These are phyloP conservation scores for Cynocephalus volans DNA, from an alignment of 2,113 vertebrate species.

Conservation along the genomic window DNA sequence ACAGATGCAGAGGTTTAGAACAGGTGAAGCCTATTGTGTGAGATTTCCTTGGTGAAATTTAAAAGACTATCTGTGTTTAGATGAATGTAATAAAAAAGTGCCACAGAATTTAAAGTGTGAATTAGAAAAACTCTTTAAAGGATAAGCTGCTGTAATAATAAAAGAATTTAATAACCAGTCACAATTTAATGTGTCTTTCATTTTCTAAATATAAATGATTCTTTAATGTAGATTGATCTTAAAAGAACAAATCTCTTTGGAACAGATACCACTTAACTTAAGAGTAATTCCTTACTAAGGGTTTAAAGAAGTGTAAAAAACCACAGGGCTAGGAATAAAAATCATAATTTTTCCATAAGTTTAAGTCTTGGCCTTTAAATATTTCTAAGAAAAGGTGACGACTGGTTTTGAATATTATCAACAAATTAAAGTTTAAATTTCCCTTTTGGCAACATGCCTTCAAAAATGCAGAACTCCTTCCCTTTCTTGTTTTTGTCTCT, in stretches of 20 bases:
- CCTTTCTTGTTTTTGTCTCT: neutral
- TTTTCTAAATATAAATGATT: conserved; percentile 8
- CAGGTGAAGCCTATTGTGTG: neutral
- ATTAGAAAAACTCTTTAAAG: neutral
- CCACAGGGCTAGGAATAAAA: neutral
- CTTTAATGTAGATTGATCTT: neutral
- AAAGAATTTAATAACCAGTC: neutral
- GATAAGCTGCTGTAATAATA: neutral
- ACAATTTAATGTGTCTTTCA: neutral
- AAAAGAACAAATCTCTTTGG: neutral
- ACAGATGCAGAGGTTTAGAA: neutral
- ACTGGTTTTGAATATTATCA: neutral
- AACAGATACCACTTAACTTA: neutral
- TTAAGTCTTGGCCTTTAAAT: conserved; percentile 17
- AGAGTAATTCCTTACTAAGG: neutral
- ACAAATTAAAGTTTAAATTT: conserved; percentile 37
- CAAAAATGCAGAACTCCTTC: neutral
- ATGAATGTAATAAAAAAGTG: neutral
- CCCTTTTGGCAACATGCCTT: neutral
- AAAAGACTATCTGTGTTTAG: neutral
- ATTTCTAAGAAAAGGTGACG: neutral
- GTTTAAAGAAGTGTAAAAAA: neutral
- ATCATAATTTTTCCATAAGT: neutral
- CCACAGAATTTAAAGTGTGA: neutral
- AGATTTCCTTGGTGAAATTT: conserved; percentile 25